These are phyloP conservation scores for Mythimna pallens DNA, from an alignment of 2,888 invertebrate genomes.

Conservation along the genomic window DNA sequence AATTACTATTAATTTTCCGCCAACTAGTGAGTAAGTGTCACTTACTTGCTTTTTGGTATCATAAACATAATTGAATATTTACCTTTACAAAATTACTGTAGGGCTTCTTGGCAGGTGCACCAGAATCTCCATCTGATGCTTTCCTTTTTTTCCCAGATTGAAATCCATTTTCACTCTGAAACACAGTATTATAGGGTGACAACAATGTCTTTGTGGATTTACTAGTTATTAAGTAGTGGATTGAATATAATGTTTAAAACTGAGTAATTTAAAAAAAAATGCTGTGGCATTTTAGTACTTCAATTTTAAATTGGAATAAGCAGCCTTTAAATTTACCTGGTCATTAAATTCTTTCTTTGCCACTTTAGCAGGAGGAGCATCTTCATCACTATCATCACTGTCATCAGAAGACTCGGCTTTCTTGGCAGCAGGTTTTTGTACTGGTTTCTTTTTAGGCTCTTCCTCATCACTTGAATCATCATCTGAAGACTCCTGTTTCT, in stretches of 20 bases:
- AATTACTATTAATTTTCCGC: background rate
- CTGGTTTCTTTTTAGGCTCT: slow-evolving; percentile 66
- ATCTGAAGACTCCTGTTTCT: slow-evolving; percentile 61
- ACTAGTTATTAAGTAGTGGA: background rate
- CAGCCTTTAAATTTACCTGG: slow-evolving; percentile 63
- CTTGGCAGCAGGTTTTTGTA: slow-evolving; percentile 68
- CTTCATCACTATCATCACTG: slow-evolving; percentile 73
- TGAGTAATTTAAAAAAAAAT: background rate
- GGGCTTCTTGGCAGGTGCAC: slow-evolving; percentile 88
- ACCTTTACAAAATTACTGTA: slow-evolving; percentile 94
- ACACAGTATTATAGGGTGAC: slow-evolving; percentile 19
- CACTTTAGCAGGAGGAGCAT: slow-evolving; percentile 73
- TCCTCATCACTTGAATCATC: slow-evolving; percentile 73
- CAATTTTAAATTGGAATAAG: no score
- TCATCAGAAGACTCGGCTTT: slow-evolving; percentile 74
- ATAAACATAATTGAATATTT: slow-evolving; percentile 33
- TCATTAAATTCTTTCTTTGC: slow-evolving; percentile 67
- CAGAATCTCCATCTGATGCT: slow-evolving; percentile 80
- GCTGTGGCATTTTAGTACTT: no score
- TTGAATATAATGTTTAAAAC: no score
- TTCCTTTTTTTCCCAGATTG: slow-evolving; percentile 85
- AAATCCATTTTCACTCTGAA: slow-evolving; percentile 72
- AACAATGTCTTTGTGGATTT: background rate
- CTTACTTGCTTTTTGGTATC: background rate
- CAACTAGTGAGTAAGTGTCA: background rate